Evolutionary conservation across 1,140 invertebrate species (phyloP).

Genomic region (Myzus persicae): DNA sequence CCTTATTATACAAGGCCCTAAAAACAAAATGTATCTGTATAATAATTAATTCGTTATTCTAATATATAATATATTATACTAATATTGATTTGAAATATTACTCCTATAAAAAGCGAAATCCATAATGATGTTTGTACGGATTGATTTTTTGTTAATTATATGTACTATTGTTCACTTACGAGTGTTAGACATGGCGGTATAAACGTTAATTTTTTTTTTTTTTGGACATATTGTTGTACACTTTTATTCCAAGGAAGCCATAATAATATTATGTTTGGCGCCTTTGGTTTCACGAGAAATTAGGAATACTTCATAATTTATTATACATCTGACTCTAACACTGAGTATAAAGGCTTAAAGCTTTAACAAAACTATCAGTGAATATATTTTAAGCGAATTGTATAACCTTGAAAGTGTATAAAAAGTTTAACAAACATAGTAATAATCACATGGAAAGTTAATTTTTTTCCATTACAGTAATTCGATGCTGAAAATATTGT

Average conservation of each 20-base stretch:
- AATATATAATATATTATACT: background rate
- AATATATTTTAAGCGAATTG: background rate
- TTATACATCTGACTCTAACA: background rate
- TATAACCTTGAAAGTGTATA: background rate
- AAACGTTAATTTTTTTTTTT: background rate
- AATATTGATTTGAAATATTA: background rate
- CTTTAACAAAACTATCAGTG: background rate
- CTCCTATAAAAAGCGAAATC: background rate
- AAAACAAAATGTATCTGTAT: background rate
- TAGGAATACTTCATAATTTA: background rate
- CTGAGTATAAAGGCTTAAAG: background rate
- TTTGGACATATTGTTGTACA: background rate
- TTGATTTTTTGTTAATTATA: background rate
- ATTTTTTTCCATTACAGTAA: background rate
- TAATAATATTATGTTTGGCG: background rate
- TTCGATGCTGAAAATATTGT: background rate
- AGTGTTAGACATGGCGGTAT: background rate
- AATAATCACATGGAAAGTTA: background rate
- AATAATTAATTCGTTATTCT: background rate
- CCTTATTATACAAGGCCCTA: constrained; percentile 6
- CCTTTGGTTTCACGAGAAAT: background rate
- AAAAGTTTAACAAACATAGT: background rate
- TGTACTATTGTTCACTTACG: background rate
- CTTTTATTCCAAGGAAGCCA: background rate
- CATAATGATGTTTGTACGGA: background rate